Percentiles rank a stretch among this genome's conserved stretches.
Evolutionary conservation across 2,888 invertebrate species (phyloP).

Genomic region (Ophion obscuratus): DNA sequence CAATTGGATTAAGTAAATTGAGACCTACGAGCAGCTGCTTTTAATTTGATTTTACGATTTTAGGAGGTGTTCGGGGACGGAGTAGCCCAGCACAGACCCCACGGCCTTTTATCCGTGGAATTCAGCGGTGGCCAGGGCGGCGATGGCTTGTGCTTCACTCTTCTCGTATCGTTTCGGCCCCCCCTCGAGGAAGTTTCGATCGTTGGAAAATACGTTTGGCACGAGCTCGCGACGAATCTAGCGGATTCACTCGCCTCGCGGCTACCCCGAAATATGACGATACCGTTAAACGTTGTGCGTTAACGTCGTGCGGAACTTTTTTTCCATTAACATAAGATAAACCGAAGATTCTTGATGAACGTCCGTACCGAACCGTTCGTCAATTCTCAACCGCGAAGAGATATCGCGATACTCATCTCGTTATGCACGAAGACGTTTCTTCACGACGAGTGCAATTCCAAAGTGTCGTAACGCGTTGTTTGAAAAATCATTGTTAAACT

Average conservation of each 20-base stretch:
- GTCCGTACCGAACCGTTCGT: not conserved
- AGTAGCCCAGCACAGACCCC: conserved; percentile 92
- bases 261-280: conserved; percentile 91
- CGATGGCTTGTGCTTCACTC: conserved; percentile 93
- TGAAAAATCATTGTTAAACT: conserved; percentile 42
- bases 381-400: not conserved
- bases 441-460: conserved; percentile 31
- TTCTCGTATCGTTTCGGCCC: conserved; percentile 93
- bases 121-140: conserved; percentile 86
- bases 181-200: conserved; percentile 94
- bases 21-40: not conserved
- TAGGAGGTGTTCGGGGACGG: conserved; percentile 94
- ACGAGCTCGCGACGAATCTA: conserved; percentile 90
- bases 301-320: conserved; percentile 80
- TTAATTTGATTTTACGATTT: conserved; percentile 42
- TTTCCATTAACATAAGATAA: not conserved
- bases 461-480: conserved; percentile 52
- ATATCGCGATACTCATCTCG: conserved; percentile 39
- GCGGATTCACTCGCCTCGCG: conserved; percentile 89
- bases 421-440: conserved; percentile 19
- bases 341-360: conserved; percentile 1
- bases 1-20: too few relatives aligned
- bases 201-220: conserved; percentile 96
- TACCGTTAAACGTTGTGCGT: conserved; percentile 93
- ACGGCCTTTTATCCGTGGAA: conserved; percentile 92